A percentile compares a stretch with the other conserved stretches of the same genome.
Conservation (phyloP, 2,797 vertebrate genomes). For the Huso huso region DNA sequence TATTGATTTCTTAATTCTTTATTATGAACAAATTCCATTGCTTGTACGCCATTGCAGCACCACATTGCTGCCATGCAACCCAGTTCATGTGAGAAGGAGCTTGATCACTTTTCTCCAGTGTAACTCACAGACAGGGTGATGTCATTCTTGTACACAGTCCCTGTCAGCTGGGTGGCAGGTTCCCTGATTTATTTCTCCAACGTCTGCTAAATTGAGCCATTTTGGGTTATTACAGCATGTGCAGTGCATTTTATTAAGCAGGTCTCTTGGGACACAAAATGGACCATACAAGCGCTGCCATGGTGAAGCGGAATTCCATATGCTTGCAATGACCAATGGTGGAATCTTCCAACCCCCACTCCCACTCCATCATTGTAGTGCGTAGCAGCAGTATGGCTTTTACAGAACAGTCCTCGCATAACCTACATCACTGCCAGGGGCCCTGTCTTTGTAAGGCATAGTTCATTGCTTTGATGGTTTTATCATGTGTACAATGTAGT, state of each 20-base stretch:
- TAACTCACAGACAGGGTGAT: neutral
- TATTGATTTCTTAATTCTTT: no score
- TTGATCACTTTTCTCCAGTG: neutral
- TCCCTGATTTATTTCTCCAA: conserved; percentile 19
- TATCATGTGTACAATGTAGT: no score
- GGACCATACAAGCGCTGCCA: conserved; percentile 14
- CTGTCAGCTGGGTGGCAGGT: conserved; percentile 14
- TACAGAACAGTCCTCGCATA: neutral
- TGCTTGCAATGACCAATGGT: no score
- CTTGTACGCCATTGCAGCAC: neutral
- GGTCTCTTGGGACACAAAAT: conserved; percentile 17
- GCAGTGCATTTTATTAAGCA: conserved; percentile 23
- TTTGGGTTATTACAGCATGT: conserved; percentile 26
- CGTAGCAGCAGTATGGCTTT: neutral
- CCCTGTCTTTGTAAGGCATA: neutral
- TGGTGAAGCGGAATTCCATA: conserved; percentile 1
- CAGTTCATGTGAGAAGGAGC: neutral
- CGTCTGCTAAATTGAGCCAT: conserved; percentile 26
- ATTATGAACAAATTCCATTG: neutral
- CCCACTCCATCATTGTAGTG: neutral
- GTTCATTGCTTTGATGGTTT: no score
- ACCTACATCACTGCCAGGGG: neutral
- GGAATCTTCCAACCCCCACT: neutral
- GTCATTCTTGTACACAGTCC: neutral
- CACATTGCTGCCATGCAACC: neutral